Evolutionary conservation across 1,140 invertebrate genomes (phyloP).

Genomic region (Orchestia grillus): DNA sequence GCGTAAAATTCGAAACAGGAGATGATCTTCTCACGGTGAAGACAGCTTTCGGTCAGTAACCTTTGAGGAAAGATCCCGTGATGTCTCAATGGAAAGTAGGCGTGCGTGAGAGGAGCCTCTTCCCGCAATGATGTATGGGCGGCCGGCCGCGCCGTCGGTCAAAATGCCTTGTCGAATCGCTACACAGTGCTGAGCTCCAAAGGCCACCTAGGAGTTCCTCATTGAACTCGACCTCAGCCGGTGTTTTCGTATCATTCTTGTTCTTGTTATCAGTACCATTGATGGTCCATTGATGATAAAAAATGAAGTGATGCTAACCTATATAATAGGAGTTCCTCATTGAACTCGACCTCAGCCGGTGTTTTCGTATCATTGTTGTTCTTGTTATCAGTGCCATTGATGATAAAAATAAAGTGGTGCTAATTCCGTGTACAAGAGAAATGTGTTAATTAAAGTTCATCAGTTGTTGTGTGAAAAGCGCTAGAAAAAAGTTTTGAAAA

Average conservation of each 20-base stretch:
- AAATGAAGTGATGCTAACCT: no score
- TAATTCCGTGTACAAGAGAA: no score
- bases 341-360: neutral
- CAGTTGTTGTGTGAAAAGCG: no score
- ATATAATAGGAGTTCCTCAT: neutral
- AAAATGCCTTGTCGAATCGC: neutral
- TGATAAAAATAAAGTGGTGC: no score
- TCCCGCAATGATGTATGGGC: neutral
- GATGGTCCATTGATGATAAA: no score
- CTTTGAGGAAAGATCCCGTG: neutral
- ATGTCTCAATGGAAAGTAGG: conserved; percentile 43
- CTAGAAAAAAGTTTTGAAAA: no score
- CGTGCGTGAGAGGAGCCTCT: conserved; percentile 26
- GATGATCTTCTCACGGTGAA: neutral
- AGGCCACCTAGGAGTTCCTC: neutral
- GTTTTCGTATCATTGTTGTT: neutral
- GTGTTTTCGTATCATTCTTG: neutral
- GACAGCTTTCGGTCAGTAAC: conserved; percentile 4
- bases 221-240: neutral
- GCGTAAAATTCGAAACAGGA: neutral
- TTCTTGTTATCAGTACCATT: no score
- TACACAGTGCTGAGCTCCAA: neutral
- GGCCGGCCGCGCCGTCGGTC: neutral
- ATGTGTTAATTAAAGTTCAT: no score
- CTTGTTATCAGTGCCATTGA: no score